Percentiles rank a stretch among this genome's conserved stretches.
These are phyloP conservation scores for Prunella strophiata DNA, from an alignment of 2,797 vertebrate species.

Conservation along the genomic window DNA sequence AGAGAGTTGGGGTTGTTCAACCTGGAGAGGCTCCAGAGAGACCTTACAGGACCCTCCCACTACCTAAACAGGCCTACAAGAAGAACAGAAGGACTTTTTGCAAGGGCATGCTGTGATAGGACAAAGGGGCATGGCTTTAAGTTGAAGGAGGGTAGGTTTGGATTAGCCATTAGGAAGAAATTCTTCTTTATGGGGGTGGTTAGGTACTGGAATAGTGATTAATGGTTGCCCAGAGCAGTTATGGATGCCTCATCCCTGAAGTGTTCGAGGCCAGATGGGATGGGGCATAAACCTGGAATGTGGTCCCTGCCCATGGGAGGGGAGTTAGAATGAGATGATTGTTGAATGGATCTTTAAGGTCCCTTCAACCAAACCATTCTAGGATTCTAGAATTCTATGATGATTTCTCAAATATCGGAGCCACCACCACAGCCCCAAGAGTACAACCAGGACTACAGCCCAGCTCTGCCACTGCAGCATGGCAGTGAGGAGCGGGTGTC, in stretches of 20 bases:
- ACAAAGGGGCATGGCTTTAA: not conserved
- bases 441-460: not conserved
- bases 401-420: not conserved
- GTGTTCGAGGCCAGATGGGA: not conserved
- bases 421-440: not conserved
- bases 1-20: not conserved
- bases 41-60: not conserved
- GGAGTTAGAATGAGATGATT: not conserved
- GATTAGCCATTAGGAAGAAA: not conserved
- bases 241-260: not conserved
- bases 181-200: not conserved
- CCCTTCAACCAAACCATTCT: not conserved
- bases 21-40: not conserved
- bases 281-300: not conserved
- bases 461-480: not conserved
- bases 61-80: not conserved
- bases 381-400: not conserved
- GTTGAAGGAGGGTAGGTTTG: not conserved
- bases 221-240: not conserved
- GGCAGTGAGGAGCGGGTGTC: not conserved
- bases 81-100: not conserved
- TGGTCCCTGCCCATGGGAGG: not conserved
- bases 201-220: not conserved
- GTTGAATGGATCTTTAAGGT: not conserved
- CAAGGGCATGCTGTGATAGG: not conserved